Percentiles rank a stretch among this genome's conserved stretches.
phyloP scores from a whole-genome alignment of 2,888 invertebrate species.

The Allophyes oxyacanthae region DNA sequence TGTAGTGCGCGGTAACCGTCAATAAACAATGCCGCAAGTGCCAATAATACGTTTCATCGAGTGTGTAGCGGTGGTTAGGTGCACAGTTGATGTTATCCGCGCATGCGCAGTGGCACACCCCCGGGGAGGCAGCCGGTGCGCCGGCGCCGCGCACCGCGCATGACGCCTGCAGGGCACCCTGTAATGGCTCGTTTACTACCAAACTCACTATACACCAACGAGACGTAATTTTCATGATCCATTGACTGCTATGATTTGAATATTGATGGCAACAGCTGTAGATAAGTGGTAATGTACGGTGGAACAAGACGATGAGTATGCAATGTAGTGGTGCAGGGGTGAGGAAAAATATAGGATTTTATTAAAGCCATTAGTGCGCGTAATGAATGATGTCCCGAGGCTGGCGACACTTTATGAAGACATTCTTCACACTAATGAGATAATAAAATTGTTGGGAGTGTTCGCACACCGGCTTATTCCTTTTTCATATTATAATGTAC shows the following conservation, averaged over 20 bases:
- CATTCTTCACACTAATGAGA: constrained; percentile 84
- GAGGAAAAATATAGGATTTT: constrained; percentile 73
- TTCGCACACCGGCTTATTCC: constrained; percentile 52
- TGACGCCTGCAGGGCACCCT: constrained; percentile 69
- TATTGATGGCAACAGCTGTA: constrained; percentile 6
- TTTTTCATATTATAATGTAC: constrained; percentile 58
- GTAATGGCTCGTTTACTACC: constrained; percentile 65
- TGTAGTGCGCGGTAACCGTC: constrained; percentile 26
- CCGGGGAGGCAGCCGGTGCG: constrained; percentile 61
- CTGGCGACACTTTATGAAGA: constrained; percentile 84
- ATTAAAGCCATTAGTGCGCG: constrained; percentile 79
- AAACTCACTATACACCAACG: constrained; percentile 1
- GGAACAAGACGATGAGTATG: neutral
- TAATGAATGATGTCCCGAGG: constrained; percentile 84
- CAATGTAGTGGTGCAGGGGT: constrained; percentile 35
- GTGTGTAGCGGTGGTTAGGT: constrained; percentile 46
- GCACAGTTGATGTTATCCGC: constrained; percentile 68
- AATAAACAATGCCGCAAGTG: constrained; percentile 55
- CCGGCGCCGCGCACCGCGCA: constrained; percentile 17
- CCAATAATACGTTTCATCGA: constrained; percentile 63
- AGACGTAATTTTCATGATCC: constrained; percentile 34
- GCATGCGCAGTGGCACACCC: constrained; percentile 77
- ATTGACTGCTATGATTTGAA: constrained; percentile 46
- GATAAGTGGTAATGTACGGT: constrained; percentile 58
- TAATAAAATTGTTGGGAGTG: constrained; percentile 80